phyloP scores from a whole-genome alignment of 2,888 invertebrate genomes.

The Lissonota sp. region DNA sequence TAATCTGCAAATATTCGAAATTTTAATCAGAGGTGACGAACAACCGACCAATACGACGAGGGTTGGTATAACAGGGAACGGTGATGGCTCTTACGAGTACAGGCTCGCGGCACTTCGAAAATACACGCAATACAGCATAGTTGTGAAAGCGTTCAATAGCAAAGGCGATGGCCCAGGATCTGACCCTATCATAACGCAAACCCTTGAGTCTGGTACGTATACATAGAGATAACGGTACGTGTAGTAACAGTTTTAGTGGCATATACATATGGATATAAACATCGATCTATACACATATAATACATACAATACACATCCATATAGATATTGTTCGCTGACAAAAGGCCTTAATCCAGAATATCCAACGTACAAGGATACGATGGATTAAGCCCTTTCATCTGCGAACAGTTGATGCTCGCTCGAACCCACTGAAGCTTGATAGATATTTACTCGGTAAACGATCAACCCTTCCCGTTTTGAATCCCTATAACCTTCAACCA shows the following conservation, averaged over 20 bases:
- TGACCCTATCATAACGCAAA: conserved; percentile 91
- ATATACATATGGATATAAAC: neutral
- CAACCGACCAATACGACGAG: conserved; percentile 78
- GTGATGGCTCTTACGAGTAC: conserved; percentile 84
- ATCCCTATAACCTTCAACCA: conserved; percentile 29
- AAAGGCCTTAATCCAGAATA: no score
- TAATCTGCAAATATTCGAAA: no score
- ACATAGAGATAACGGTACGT: neutral
- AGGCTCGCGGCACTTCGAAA: conserved; percentile 90
- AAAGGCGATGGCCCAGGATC: conserved; percentile 94
- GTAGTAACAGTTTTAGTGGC: neutral
- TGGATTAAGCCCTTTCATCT: no score
- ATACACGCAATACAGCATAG: conserved; percentile 92
- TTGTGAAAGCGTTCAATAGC: conserved; percentile 94
- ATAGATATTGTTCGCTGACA: neutral
- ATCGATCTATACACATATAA: neutral
- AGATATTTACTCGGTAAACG: conserved; percentile 62
- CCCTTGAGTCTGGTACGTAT: conserved; percentile 91
- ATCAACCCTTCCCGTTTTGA: conserved; percentile 31
- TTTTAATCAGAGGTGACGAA: conserved; percentile 72
- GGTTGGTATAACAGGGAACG: conserved; percentile 82
- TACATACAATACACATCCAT: no score
- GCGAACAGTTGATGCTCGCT: conserved; percentile 1
- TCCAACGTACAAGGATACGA: no score
- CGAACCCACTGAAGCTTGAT: conserved; percentile 27